A percentile compares a stretch with the other conserved stretches of the same genome.
phyloP scores from a whole-genome alignment of 2,113 vertebrate species.

The Piprites chloris region DNA sequence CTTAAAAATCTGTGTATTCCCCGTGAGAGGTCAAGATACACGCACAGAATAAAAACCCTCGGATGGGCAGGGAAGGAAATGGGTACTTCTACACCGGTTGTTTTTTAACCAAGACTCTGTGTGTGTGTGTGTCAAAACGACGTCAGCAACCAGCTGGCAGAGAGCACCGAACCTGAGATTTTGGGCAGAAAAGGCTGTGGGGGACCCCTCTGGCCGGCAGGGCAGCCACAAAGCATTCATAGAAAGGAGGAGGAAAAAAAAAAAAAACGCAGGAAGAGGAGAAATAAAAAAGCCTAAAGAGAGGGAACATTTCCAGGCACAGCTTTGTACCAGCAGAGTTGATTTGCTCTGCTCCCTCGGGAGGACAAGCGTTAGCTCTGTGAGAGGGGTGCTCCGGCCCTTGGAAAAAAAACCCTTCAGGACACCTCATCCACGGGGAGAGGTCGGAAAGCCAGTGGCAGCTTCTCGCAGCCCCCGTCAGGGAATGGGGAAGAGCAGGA shows the following conservation, averaged over 20 bases:
- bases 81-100: rapidly evolving
- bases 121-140: rapidly evolving
- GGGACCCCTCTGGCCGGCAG: not conserved
- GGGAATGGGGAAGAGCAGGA: not conserved
- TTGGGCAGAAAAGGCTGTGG: not conserved
- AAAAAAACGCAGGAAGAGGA: not conserved
- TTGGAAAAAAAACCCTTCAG: not conserved
- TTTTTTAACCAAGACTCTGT: not conserved
- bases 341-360: constrained; percentile 3
- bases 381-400: not conserved
- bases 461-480: not conserved
- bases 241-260: not conserved
- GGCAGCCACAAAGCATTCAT: not conserved
- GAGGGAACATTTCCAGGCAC: not conserved
- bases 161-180: not conserved
- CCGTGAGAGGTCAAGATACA: not conserved
- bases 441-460: not conserved
- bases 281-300: not conserved
- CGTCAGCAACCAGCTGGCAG: not conserved
- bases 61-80: not conserved
- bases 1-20: not conserved
- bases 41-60: not conserved
- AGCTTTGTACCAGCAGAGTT: not conserved
- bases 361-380: not conserved
- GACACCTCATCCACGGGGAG: not conserved